Base-by-base conservation (phyloP, 2,113 vertebrate species). In the Taxidea taxus region DNA sequence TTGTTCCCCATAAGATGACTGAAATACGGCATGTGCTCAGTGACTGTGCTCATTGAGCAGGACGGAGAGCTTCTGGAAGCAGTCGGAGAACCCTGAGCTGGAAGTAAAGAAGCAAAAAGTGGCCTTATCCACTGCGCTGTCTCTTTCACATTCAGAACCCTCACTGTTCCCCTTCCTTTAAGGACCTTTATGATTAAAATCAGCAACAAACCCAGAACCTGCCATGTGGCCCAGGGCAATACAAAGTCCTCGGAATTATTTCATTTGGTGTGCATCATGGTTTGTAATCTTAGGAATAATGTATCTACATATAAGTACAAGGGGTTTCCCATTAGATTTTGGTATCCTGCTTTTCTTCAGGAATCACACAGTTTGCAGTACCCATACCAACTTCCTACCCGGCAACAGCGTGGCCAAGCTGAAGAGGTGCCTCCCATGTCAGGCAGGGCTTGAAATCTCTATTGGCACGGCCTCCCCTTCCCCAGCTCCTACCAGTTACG, bases 341-440 rank as follows among this genome's bases (percentile, higher is more conserved):
- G 27, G 7, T 31, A 31, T 15, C 51, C 25, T 34, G 31, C 5
- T 78, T 75, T 23, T 95, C 91, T 75, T 2, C 9, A 31, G 44
- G 81, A 27, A 27, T 23, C 51, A 87, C 29, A 25, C 9, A 60
- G 3, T 70, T n/a, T 44, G 4, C 14, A 44, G 0, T 70, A 29
- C 31, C 44, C 16, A 14, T 1, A 18, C 34, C 15, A 16, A 0
- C 78, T 78, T 94, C 8, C 23, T 62, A 47, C 11, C 12, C 18
- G 15, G 14, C 1, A 39, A 39, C 8, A 77, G 44, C 1, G 6
- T 62, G 2, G 31, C 0, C 16, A 80, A 13, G 18, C 49, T 13
- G 51, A 84, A 29, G 21, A 84, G 27, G 51, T 49, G 1, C 18
- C 11, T 23, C 82, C 34, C 5, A 1, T 8, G 78, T 84, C 27